Base-by-base conservation (phyloP, 35 echinoderm and acorn worm species). In the Heliocidaris tuberculata region DNA sequence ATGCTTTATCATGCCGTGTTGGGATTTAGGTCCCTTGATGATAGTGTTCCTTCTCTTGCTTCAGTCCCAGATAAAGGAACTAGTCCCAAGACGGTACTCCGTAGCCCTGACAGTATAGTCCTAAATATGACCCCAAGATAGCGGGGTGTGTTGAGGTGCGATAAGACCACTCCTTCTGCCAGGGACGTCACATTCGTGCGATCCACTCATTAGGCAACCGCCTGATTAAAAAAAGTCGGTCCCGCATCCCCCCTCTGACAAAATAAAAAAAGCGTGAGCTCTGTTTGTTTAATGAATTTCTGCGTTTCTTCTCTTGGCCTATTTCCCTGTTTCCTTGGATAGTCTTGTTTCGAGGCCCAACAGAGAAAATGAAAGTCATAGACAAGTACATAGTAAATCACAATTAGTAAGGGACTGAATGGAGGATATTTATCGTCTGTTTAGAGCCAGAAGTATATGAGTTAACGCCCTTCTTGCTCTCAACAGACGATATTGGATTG, bases 121-220 rank as follows among this genome's bases (percentile, higher is more conserved):
- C 65, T 78, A 27, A 27, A 78, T 78, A n/a, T 78, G 65, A 78
- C 65, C 65, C 65, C 65, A 19, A 78, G 65, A 78, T 78, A 78
- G 32, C 87, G 87, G 30, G 87, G 31, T 11, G 87, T 48, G 87
- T 32, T 6, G 87, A 89, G 31, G 87, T 16, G 15, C 31, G 47
- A 47, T 47, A 89, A 48, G 87, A 9, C 30, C 87, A 27, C 32
- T 89, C 87, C 87, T 85, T 48, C 47, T 32, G 31, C 31, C 87
- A 48, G 29, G 87, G 87, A 89, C 87, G 87, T 89, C 87, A 89
- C 87, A 48, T 48, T 89, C 87, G 87, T 89, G 87, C 47, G 31
- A 32, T n/a, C 47, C 31, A n/a, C 87, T 89, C 87, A 32, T 48
- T 89, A 32, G 87, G 87, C 24, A 48, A 42, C 87, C 6, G 65